A percentile compares a stretch with the other conserved stretches of the same genome.
Conservation (phyloP, 2,797 vertebrate genomes). For the Peromyscus nudipes region DNA sequence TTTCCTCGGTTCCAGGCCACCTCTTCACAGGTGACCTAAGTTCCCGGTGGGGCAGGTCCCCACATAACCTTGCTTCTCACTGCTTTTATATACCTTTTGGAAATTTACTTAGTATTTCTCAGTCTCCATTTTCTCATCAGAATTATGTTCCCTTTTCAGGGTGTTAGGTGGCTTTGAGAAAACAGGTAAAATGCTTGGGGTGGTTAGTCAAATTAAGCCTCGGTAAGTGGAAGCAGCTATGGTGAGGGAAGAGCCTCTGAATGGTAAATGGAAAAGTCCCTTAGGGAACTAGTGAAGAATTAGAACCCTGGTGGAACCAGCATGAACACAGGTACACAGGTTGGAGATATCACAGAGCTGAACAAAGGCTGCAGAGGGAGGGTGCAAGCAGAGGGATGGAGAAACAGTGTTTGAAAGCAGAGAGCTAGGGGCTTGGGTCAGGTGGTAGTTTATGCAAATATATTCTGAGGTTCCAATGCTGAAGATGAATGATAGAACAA, state of each 20-base stretch:
- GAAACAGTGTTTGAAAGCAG: neutral
- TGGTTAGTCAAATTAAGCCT: neutral
- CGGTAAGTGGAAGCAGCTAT: neutral
- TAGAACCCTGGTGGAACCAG: conserved; percentile 22
- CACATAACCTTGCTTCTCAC: neutral
- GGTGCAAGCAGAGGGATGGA: neutral
- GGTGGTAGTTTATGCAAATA: neutral
- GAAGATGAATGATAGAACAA: conserved; percentile 62
- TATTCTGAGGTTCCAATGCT: conserved; percentile 18
- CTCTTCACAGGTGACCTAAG: no score
- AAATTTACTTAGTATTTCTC: neutral
- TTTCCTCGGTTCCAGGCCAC: no score
- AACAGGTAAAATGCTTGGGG: neutral
- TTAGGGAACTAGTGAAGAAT: neutral
- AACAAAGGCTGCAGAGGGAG: neutral
- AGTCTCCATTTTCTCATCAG: conserved; percentile 23
- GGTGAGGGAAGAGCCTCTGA: neutral
- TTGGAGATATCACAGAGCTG: neutral
- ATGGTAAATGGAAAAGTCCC: neutral
- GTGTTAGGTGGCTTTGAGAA: neutral
- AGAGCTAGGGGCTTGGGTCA: neutral
- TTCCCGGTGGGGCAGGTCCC: no score
- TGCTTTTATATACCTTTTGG: neutral
- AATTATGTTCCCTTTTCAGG: neutral
- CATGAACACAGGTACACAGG: neutral